Evolutionary conservation across 2,888 invertebrate species (phyloP).

Genomic region (Andricus quercusramuli): DNA sequence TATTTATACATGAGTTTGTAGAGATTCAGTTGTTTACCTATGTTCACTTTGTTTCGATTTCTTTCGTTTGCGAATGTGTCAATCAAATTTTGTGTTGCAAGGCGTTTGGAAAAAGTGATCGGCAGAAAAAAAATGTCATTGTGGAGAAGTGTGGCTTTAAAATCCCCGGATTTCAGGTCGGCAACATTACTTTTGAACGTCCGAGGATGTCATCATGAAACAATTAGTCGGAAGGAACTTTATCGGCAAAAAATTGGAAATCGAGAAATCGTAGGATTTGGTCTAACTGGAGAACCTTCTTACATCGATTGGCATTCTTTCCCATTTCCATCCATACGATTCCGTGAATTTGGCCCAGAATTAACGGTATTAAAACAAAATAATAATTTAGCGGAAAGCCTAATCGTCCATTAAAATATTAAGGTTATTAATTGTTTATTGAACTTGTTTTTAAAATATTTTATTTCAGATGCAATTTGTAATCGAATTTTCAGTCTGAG

Average conservation of each 20-base stretch:
- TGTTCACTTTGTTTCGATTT: no score
- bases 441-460: no score
- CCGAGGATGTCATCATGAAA: not conserved
- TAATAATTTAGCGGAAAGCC: not conserved
- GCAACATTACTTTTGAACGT: not conserved
- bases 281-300: slow-evolving; percentile 79
- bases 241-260: slow-evolving; percentile 79
- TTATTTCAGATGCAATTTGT: no score
- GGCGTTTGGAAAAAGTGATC: not conserved
- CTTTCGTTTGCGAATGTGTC: not conserved
- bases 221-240: slow-evolving; percentile 36
- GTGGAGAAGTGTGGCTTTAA: not conserved
- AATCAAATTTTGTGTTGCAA: not conserved
- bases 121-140: slow-evolving; percentile 2
- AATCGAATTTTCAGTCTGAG: no score
- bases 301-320: slow-evolving; percentile 82
- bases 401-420: not conserved
- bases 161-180: not conserved
- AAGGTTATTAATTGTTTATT: no score
- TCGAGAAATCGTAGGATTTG: slow-evolving; percentile 83
- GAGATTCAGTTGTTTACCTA: no score
- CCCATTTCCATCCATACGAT: slow-evolving; percentile 84
- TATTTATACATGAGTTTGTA: no score
- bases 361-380: slow-evolving; percentile 76
- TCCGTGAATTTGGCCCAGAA: slow-evolving; percentile 82